Percentiles rank a stretch among this genome's conserved stretches.
These are phyloP conservation scores for Tachysurus fulvidraco DNA, from an alignment of 2,113 vertebrate species.

Conservation along the genomic window DNA sequence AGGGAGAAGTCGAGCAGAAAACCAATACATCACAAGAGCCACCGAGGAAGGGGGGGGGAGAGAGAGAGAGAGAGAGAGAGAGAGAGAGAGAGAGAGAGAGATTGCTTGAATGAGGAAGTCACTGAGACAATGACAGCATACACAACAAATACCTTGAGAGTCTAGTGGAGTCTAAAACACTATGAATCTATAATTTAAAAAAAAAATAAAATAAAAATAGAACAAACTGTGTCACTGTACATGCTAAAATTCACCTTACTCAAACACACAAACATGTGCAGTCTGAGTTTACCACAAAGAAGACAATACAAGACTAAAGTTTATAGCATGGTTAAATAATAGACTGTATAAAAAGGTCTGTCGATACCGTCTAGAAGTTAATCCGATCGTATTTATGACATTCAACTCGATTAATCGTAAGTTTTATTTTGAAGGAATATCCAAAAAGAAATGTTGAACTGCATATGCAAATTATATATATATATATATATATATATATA, in stretches of 20 bases:
- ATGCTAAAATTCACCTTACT: background rate
- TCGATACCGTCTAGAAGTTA: background rate
- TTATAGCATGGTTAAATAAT: background rate
- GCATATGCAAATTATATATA: background rate
- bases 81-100: too few relatives aligned
- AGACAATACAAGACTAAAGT: background rate
- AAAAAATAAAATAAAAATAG: background rate
- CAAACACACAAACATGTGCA: background rate
- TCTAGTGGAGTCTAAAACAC: background rate
- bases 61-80: too few relatives aligned
- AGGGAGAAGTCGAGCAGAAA: conserved; percentile 61
- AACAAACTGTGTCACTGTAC: background rate
- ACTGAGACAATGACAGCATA: conserved; percentile 33
- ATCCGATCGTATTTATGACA: background rate
- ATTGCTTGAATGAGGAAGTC: conserved; percentile 31
- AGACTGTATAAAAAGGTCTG: background rate
- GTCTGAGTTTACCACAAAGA: background rate
- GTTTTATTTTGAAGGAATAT: background rate
- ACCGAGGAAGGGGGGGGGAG: conserved; percentile 7
- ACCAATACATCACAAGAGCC: conserved; percentile 60
- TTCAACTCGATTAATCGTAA: background rate
- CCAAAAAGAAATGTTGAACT: background rate
- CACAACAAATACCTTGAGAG: conserved; percentile 14
- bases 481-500: too few relatives aligned
- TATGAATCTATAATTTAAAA: background rate